These are phyloP conservation scores for Centropristis striata DNA, from an alignment of 2,113 vertebrate genomes.

Conservation along the genomic window DNA sequence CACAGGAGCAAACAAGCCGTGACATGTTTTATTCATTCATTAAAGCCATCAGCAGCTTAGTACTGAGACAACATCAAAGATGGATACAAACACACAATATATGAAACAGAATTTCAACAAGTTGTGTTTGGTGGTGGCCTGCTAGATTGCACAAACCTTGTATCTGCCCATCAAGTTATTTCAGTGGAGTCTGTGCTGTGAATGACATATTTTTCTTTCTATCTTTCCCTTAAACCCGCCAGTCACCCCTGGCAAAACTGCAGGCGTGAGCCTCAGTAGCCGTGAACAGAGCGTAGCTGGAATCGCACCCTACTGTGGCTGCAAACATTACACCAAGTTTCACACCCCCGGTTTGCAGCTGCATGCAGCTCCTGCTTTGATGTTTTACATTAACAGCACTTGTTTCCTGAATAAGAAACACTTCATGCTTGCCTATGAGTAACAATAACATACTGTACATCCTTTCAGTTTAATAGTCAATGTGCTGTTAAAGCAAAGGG, in stretches of 20 bases:
- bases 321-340: conserved; percentile 67
- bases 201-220: conserved; percentile 41
- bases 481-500: background rate
- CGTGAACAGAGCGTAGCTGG: conserved; percentile 38
- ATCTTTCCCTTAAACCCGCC: conserved; percentile 14
- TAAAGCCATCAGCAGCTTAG: conserved; percentile 50
- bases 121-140: background rate
- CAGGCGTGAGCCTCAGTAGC: conserved; percentile 44
- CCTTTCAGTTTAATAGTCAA: conserved; percentile 11
- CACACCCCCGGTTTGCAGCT: conserved; percentile 41
- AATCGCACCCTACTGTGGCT: conserved; percentile 53
- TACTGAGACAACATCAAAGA: conserved; percentile 44
- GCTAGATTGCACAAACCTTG: conserved; percentile 22
- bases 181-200: conserved; percentile 13
- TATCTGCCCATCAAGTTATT: conserved; percentile 38
- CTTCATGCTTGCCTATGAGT: background rate
- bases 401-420: conserved; percentile 30
- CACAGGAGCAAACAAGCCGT: conserved; percentile 33
- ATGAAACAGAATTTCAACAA: conserved; percentile 48
- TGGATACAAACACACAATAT: conserved; percentile 25
- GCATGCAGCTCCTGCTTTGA: conserved; percentile 54
- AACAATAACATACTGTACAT: conserved; percentile 15
- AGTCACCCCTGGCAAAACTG: conserved; percentile 55
- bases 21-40: conserved; percentile 78
- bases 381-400: conserved; percentile 53